Percentiles rank a stretch among this genome's conserved stretches.
Evolutionary conservation across 2,888 invertebrate species (phyloP).

Genomic region (Hipparchia sbordonii): DNA sequence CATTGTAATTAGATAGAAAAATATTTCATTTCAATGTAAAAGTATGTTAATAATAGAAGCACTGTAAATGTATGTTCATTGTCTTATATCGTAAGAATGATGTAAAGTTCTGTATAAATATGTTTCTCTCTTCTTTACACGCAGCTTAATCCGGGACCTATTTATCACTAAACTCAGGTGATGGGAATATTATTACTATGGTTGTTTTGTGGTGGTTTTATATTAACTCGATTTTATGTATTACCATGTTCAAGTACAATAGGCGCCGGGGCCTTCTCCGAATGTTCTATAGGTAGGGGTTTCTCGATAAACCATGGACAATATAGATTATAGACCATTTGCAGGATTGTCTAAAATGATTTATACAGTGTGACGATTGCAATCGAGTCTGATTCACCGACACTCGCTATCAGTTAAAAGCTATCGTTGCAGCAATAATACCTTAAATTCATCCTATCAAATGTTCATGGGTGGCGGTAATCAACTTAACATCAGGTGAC

Average conservation of each 20-base stretch:
- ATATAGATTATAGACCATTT: too few relatives aligned
- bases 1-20: slow-evolving; percentile 26
- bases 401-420: too few relatives aligned
- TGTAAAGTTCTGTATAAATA: slow-evolving; percentile 62
- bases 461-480: too few relatives aligned
- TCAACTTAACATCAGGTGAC: too few relatives aligned
- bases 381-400: too few relatives aligned
- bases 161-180: slow-evolving; percentile 83
- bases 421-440: too few relatives aligned
- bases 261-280: too few relatives aligned
- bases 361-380: too few relatives aligned
- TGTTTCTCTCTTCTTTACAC: slow-evolving; percentile 81
- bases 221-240: slow-evolving; percentile 42
- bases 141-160: slow-evolving; percentile 84
- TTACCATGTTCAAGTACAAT: neutral
- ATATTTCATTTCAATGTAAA: slow-evolving; percentile 22
- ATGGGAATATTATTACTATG: slow-evolving; percentile 73
- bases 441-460: too few relatives aligned
- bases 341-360: too few relatives aligned
- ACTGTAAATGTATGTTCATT: slow-evolving; percentile 29
- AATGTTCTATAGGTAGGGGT: too few relatives aligned
- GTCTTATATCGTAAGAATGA: slow-evolving; percentile 27
- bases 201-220: slow-evolving; percentile 50
- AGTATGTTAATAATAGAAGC: slow-evolving; percentile 17
- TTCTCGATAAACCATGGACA: too few relatives aligned